Conservation (phyloP, 2,113 vertebrate species). For the Tychaedon coryphoeus region DNA sequence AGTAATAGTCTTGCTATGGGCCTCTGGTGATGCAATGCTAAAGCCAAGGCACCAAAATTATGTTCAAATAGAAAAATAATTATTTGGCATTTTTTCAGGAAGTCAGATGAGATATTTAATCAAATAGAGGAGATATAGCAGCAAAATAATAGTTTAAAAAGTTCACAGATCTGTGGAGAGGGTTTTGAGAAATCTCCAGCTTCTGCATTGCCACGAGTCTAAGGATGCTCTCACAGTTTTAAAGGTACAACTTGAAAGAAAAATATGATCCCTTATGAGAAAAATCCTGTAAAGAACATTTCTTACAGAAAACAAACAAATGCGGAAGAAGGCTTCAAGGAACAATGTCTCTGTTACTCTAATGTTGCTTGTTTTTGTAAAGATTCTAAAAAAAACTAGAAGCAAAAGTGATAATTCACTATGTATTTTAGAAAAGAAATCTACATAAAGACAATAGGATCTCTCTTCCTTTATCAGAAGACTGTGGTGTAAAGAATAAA, state of each 20-base stretch:
- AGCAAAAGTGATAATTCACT: background rate
- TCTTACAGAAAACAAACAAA: background rate
- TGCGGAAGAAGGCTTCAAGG: rapidly evolving
- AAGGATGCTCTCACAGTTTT: background rate
- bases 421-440: background rate
- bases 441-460: background rate
- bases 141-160: background rate
- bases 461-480: background rate
- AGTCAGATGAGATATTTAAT: background rate
- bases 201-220: background rate
- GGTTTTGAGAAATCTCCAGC: background rate
- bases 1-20: background rate
- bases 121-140: background rate
- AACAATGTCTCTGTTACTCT: background rate
- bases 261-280: background rate
- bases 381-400: background rate
- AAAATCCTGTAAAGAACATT: background rate
- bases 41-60: background rate
- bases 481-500: background rate
- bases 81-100: background rate
- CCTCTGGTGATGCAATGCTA: background rate
- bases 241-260: background rate
- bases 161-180: background rate
- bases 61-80: background rate
- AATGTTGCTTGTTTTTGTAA: background rate